These are phyloP conservation scores for Aleiodes sp. DNA, from an alignment of 1,140 invertebrate genomes.

Conservation along the genomic window DNA sequence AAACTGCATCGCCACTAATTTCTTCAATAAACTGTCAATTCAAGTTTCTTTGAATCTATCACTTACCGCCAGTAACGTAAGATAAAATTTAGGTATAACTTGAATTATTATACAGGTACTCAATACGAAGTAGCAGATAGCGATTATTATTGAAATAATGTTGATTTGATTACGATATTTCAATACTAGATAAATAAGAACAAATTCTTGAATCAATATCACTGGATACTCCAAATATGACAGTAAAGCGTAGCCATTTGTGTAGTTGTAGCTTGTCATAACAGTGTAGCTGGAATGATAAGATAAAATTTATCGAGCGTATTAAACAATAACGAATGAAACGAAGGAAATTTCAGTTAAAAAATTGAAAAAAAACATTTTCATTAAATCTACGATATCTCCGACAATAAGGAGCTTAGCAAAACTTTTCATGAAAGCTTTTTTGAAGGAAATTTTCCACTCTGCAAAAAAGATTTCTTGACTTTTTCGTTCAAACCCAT, in stretches of 20 bases:
- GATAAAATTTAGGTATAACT: conserved; percentile 67
- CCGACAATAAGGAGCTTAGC: too few relatives aligned
- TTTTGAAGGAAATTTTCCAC: too few relatives aligned
- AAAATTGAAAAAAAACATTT: conserved; percentile 5
- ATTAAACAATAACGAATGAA: background rate
- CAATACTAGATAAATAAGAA: conserved; percentile 73
- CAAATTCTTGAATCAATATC: conserved; percentile 73
- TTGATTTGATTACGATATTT: conserved; percentile 69
- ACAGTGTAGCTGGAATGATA: conserved; percentile 73
- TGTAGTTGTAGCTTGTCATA: conserved; percentile 76
- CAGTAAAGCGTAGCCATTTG: conserved; percentile 73
- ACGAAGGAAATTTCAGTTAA: background rate
- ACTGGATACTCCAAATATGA: conserved; percentile 80
- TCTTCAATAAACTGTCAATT: too few relatives aligned
- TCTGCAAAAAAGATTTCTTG: background rate
- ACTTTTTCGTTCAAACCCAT: conserved; percentile 24
- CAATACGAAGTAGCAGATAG: conserved; percentile 64
- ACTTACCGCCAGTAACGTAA: conserved; percentile 73
- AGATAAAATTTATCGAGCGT: too few relatives aligned
- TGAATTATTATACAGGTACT: conserved; percentile 64
- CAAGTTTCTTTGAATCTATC: too few relatives aligned
- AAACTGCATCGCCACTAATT: too few relatives aligned
- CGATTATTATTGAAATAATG: conserved; percentile 50
- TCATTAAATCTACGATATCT: too few relatives aligned
- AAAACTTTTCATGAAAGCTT: too few relatives aligned